These are phyloP conservation scores for Loriculus beryllinus DNA, from an alignment of 2,797 vertebrate species.

Conservation along the genomic window DNA sequence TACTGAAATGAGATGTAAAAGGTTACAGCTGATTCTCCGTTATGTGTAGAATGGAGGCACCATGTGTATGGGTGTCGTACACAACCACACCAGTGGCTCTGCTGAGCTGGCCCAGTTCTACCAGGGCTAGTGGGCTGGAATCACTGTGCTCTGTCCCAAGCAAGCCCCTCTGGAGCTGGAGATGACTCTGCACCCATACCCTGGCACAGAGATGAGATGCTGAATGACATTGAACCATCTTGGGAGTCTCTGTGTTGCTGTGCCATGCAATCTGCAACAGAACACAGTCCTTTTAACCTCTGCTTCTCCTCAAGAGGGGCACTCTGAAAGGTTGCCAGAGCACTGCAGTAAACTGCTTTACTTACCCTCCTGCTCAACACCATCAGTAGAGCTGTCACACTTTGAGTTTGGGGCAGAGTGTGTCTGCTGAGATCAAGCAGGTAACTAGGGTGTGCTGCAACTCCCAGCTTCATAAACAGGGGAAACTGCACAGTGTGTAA, in stretches of 20 bases:
- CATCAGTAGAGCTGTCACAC: background rate
- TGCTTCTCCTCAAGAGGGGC: background rate
- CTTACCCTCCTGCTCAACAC: background rate
- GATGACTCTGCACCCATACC: background rate
- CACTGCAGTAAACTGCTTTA: background rate
- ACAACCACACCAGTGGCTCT: background rate
- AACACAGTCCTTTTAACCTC: conserved; percentile 18
- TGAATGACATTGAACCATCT: conserved; percentile 10
- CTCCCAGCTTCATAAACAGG: background rate
- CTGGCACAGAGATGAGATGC: background rate
- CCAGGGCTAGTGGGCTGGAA: background rate
- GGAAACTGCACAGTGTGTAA: background rate
- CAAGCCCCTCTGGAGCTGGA: background rate
- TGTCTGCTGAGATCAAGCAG: background rate
- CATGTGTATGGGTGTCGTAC: accelerated
- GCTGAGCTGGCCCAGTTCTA: background rate
- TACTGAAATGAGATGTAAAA: background rate
- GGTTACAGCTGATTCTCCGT: background rate
- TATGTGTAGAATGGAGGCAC: background rate
- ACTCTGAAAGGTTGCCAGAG: conserved; percentile 28
- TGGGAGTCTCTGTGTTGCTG: background rate
- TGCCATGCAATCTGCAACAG: background rate
- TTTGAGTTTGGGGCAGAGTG: background rate
- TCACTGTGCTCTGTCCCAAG: accelerated
- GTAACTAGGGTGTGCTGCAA: background rate